phyloP scores from a whole-genome alignment of 2,113 vertebrate genomes.

The Spermophilus dauricus region DNA sequence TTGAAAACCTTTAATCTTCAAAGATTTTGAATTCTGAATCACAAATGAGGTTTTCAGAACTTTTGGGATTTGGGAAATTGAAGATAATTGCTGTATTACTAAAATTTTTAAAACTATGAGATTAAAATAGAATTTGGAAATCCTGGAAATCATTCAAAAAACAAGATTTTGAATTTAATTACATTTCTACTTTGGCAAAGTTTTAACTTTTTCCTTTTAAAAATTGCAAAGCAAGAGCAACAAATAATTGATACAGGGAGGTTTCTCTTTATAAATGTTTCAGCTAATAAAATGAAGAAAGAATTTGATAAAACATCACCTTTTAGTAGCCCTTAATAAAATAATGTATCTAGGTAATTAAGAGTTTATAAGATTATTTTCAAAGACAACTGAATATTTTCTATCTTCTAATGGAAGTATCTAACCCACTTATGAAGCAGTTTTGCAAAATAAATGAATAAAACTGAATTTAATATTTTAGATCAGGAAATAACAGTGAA shows the following conservation, averaged over 20 bases:
- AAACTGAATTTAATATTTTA: not conserved
- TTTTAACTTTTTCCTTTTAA: slow-evolving; percentile 7
- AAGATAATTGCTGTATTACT: not conserved
- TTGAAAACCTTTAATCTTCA: not conserved
- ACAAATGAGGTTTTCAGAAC: not conserved
- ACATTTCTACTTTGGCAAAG: not conserved
- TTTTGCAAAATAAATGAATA: not conserved
- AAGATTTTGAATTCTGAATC: not conserved
- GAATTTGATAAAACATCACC: not conserved
- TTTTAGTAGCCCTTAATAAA: not conserved
- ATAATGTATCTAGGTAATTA: not conserved
- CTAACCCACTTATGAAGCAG: not conserved
- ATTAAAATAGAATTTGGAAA: slow-evolving; percentile 20
- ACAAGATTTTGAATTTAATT: slow-evolving; percentile 3
- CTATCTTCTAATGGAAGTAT: not conserved
- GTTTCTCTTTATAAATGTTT: not conserved
- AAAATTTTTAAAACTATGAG: not conserved
- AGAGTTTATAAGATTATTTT: not conserved
- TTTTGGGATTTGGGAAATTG: not conserved
- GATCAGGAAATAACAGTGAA: not conserved
- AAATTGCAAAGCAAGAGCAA: not conserved
- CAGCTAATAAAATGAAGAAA: not conserved
- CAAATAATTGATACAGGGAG: not conserved
- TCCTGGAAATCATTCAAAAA: not conserved
- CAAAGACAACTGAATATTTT: not conserved